Base-by-base conservation (phyloP, 2,888 invertebrate species). In the Agriotes lineatus region DNA sequence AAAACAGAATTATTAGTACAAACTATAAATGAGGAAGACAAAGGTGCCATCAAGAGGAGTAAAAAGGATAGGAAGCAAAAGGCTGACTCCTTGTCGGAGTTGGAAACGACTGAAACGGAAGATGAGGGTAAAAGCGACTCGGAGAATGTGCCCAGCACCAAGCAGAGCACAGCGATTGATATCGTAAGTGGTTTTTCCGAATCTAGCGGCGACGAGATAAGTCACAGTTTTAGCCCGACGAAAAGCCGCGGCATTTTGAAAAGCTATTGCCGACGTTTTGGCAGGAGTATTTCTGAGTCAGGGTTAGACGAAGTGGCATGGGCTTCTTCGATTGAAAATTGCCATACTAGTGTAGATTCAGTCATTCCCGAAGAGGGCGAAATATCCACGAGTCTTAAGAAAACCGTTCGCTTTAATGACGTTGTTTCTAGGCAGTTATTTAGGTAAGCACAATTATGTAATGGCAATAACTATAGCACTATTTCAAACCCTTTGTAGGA, bases 401-500 rank as follows among this genome's bases (percentile, higher is more conserved):
- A 96, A 87, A 94, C 94, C 83, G 96, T 96, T 79, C 90, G 95
- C 74, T 96, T 96, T 86, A 95, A 88, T 85, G 91, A 95, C 83
- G 90, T 92, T 39, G 93, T 96, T 72, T 91, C 90, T 74, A 90
- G 89, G 77, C 93, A 95, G 83, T 87, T 94, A 73, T 96, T 92
- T 84, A 91, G 95, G 94, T 95, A 84, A 83, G 16, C 14, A 42
- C n/a, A n/a, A n/a, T n/a, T n/a, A n/a, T n/a, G n/a, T n/a, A n/a
- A n/a, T n/a, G n/a, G n/a, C n/a, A n/a, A n/a, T n/a, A n/a, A n/a
- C n/a, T n/a, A n/a, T n/a, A n/a, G n/a, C n/a, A n/a, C n/a, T n/a
- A n/a, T n/a, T n/a, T n/a, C n/a, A n/a, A n/a, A n/a, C n/a, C n/a
- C n/a, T n/a, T n/a, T n/a, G n/a, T n/a, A n/a, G n/a, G n/a, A n/a